Conservation (phyloP, 92 coral and sea anemone genomes). For the Phenganax subtilis region DNA sequence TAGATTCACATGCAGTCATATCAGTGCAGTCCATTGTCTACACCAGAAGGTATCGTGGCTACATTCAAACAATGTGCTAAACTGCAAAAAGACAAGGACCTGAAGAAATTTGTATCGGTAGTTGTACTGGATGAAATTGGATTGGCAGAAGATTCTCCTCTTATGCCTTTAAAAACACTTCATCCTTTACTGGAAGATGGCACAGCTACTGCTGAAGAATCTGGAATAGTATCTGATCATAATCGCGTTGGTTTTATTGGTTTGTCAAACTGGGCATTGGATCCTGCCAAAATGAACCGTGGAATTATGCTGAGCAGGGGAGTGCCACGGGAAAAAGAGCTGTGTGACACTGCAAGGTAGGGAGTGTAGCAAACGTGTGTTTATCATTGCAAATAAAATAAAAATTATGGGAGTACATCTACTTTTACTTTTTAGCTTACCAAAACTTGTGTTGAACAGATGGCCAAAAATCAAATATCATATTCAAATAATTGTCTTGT, state of each 20-base stretch:
- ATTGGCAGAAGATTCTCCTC: conserved; percentile 75
- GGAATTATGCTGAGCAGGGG: conserved; percentile 49
- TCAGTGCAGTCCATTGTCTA: conserved; percentile 57
- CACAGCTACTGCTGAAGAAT: conserved; percentile 66
- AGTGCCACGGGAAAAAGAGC: conserved; percentile 55
- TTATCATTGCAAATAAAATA: not conserved
- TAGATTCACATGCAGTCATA: not conserved
- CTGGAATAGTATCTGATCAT: conserved; percentile 39
- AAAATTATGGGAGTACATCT: too few species aligned
- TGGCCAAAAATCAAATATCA: too few species aligned
- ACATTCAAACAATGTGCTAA: conserved; percentile 78
- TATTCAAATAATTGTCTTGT: too few species aligned
- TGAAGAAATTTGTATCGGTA: conserved; percentile 68
- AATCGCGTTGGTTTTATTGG: conserved; percentile 74
- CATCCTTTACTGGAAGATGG: conserved; percentile 83
- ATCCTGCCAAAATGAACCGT: not conserved
- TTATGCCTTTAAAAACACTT: conserved; percentile 70
- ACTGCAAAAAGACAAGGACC: conserved; percentile 61
- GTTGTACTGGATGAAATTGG: conserved; percentile 87
- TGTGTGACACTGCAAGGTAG: conserved; percentile 73
- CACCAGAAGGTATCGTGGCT: conserved; percentile 62
- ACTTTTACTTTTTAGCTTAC: too few species aligned
- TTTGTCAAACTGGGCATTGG: conserved; percentile 67
- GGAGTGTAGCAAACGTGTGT: not conserved
- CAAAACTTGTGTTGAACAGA: too few species aligned